Percentiles rank a stretch among this genome's conserved stretches.
Evolutionary conservation across 2,888 invertebrate genomes (phyloP).

Genomic region (Elgonia sp.): DNA sequence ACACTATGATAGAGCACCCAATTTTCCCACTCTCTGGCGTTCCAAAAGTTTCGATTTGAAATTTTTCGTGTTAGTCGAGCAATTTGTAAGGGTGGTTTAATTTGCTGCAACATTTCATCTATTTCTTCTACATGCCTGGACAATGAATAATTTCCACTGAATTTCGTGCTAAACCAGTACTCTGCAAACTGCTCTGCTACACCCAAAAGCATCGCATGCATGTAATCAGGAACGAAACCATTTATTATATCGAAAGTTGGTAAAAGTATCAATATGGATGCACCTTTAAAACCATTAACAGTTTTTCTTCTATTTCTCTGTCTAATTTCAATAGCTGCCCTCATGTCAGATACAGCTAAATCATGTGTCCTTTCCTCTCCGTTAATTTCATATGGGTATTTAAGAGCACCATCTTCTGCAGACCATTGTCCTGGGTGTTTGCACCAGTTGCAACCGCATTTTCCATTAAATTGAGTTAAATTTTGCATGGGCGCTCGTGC

Average conservation of each 20-base stretch:
- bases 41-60: no score
- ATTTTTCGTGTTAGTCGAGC: no score
- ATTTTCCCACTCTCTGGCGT: no score
- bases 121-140: not conserved
- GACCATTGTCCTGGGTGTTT: conserved; percentile 26
- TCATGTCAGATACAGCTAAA: conserved; percentile 24
- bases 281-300: conserved; percentile 39
- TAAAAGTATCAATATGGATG: conserved; percentile 50
- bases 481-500: conserved; percentile 63
- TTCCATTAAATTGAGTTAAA: not conserved
- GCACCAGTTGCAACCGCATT: no score
- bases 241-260: conserved; percentile 72
- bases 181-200: conserved; percentile 63
- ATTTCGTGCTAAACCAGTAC: conserved; percentile 60
- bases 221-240: conserved; percentile 58
- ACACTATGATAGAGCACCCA: no score
- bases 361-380: conserved; percentile 30
- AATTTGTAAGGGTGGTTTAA: conserved; percentile 30
- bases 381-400: conserved; percentile 41
- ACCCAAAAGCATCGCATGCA: conserved; percentile 74
- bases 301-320: conserved; percentile 40
- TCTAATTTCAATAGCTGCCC: conserved; percentile 26
- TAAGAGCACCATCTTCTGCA: conserved; percentile 15
- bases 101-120: conserved; percentile 9
- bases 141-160: not conserved